phyloP scores from a whole-genome alignment of 2,888 invertebrate genomes.

The Cephus spinipes region DNA sequence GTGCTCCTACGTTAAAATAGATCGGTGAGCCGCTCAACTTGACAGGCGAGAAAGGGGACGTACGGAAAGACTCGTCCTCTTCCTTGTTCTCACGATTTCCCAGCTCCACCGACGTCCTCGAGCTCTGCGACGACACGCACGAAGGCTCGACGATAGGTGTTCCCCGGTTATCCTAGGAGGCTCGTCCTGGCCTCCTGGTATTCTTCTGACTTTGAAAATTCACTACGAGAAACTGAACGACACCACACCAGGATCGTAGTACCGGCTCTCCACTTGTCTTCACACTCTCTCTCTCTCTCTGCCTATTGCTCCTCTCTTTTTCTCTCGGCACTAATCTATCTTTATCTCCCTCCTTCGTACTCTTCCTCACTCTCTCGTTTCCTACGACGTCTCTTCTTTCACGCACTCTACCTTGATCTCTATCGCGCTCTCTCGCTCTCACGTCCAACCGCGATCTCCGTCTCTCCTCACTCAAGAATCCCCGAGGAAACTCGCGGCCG shows the following conservation, averaged over 20 bases:
- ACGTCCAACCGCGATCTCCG: background rate
- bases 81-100: slow-evolving; percentile 2
- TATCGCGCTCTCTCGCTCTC: slow-evolving; percentile 15
- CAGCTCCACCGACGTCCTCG: background rate
- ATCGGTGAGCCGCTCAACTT: slow-evolving; percentile 31
- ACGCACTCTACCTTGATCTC: background rate
- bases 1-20: slow-evolving; percentile 44
- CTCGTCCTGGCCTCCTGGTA: background rate
- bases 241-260: background rate
- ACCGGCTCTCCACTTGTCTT: slow-evolving; percentile 9
- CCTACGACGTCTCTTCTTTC: slow-evolving; percentile 4
- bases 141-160: background rate
- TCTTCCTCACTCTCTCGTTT: slow-evolving; percentile 10
- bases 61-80: slow-evolving; percentile 20
- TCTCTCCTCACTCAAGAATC: slow-evolving; percentile 50
- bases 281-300: slow-evolving; percentile 15
- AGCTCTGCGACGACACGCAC: background rate
- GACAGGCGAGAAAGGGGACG: slow-evolving; percentile 19
- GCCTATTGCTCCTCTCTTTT: background rate
- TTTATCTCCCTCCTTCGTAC: slow-evolving; percentile 27
- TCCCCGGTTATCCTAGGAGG: background rate
- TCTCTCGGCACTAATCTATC: slow-evolving; percentile 26
- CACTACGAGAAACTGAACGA: background rate
- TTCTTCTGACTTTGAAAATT: background rate
- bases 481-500: slow-evolving; percentile 57